These are phyloP conservation scores for Luidia sarsii DNA, from an alignment of 53 echinoderm and acorn worm species.

Conservation along the genomic window DNA sequence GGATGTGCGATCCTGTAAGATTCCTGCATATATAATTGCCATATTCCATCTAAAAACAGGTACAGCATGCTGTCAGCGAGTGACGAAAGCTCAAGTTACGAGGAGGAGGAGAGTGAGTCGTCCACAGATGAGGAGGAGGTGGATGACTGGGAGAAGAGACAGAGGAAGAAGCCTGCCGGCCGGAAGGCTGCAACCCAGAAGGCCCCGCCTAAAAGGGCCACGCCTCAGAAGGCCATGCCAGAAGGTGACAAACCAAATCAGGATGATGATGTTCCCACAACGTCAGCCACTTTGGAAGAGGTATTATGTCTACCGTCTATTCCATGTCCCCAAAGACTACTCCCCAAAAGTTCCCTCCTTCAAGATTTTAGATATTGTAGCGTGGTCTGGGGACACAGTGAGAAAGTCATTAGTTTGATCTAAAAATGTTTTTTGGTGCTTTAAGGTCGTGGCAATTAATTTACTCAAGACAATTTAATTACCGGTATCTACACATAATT, in stretches of 20 bases:
- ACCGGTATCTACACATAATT: too few species aligned
- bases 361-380: background rate
- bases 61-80: constrained; percentile 37
- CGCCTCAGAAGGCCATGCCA: constrained; percentile 15
- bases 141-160: constrained; percentile 22
- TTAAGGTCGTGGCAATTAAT: too few species aligned
- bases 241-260: background rate
- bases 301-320: too few species aligned
- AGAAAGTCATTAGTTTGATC: background rate
- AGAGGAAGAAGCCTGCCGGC: constrained; percentile 23
- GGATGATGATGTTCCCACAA: background rate
- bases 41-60: constrained; percentile 15
- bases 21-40: too few species aligned
- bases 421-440: too few species aligned
- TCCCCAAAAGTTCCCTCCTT: background rate
- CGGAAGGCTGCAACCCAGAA: constrained; percentile 55
- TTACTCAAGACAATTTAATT: too few species aligned
- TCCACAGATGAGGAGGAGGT: constrained; percentile 82
- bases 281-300: too few species aligned
- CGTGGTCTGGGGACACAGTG: background rate
- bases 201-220: constrained; percentile 39
- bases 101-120: constrained; percentile 71
- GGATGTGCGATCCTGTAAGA: too few species aligned
- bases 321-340: background rate
- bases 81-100: constrained; percentile 79